Percentiles rank a stretch among this genome's conserved stretches.
Conservation (phyloP, 1,140 invertebrate genomes). For the Samia ricini region DNA sequence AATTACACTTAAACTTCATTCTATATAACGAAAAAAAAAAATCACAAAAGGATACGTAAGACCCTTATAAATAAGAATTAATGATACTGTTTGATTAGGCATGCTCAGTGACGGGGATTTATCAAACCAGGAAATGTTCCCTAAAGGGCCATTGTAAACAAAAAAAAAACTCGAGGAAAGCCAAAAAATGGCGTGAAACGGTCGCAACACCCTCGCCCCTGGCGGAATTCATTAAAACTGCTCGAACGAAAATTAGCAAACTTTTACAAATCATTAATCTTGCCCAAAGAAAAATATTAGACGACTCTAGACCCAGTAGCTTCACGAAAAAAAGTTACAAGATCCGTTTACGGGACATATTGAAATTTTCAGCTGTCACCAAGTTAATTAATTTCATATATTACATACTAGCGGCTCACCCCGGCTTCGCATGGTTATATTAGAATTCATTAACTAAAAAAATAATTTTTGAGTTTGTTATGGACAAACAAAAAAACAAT, state of each 20-base stretch:
- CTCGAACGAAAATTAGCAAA: constrained; percentile 24
- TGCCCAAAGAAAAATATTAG: constrained; percentile 21
- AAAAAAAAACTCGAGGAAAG: background rate
- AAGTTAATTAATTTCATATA: background rate
- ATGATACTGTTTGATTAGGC: background rate
- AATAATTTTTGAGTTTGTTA: too few species aligned
- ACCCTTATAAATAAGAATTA: background rate
- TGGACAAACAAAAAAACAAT: too few species aligned
- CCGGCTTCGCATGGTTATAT: too few species aligned
- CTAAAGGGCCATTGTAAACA: background rate
- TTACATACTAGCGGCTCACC: too few species aligned
- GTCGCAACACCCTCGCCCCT: constrained; percentile 5
- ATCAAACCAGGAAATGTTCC: background rate
- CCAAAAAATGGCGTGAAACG: background rate
- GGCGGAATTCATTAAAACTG: constrained; percentile 23
- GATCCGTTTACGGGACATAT: background rate
- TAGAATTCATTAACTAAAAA: too few species aligned
- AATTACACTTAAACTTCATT: too few species aligned
- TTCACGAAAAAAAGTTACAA: background rate
- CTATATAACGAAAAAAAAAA: background rate
- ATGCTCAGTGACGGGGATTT: background rate
- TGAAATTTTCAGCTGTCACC: background rate
- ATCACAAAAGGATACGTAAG: background rate
- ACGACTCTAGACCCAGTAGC: background rate
- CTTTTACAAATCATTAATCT: constrained; percentile 31